These are phyloP conservation scores for Urocynchramus pylzowi DNA, from an alignment of 2,113 vertebrate species.

Conservation along the genomic window DNA sequence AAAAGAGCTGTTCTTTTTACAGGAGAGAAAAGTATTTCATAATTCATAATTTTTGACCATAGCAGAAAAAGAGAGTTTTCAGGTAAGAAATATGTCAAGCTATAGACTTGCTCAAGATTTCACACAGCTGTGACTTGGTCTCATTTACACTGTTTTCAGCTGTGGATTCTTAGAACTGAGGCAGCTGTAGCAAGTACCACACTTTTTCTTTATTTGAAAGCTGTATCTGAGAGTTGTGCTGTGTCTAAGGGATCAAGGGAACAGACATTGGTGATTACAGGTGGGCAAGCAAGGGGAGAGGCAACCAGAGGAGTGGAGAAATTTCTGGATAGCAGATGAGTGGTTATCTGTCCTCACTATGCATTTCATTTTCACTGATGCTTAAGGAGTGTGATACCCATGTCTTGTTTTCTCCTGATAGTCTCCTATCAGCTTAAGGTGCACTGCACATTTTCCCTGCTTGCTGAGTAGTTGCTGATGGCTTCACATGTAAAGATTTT, in stretches of 20 bases:
- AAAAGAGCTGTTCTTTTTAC: not conserved
- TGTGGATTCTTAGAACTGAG: not conserved
- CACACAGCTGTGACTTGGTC: not conserved
- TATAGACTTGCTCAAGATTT: not conserved
- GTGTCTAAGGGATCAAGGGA: not conserved
- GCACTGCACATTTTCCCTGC: not conserved
- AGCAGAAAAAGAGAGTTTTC: not conserved
- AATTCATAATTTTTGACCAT: not conserved
- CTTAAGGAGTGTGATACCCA: not conserved
- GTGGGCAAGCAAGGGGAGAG: not conserved
- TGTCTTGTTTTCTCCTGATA: not conserved
- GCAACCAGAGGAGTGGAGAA: not conserved
- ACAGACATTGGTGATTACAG: not conserved
- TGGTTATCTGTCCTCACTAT: not conserved
- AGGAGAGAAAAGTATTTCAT: not conserved
- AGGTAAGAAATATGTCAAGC: not conserved
- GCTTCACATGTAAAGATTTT: not conserved
- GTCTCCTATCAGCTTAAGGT: not conserved
- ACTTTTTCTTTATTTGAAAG: not conserved
- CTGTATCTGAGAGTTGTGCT: not conserved
- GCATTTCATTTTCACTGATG: not conserved
- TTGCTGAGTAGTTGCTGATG: not conserved
- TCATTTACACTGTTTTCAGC: not conserved
- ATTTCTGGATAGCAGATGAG: not conserved
- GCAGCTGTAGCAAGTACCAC: not conserved